Percentiles rank a stretch among this genome's conserved stretches.
Evolutionary conservation across 2,113 vertebrate species (phyloP).

Genomic region (Tragulus kanchil): DNA sequence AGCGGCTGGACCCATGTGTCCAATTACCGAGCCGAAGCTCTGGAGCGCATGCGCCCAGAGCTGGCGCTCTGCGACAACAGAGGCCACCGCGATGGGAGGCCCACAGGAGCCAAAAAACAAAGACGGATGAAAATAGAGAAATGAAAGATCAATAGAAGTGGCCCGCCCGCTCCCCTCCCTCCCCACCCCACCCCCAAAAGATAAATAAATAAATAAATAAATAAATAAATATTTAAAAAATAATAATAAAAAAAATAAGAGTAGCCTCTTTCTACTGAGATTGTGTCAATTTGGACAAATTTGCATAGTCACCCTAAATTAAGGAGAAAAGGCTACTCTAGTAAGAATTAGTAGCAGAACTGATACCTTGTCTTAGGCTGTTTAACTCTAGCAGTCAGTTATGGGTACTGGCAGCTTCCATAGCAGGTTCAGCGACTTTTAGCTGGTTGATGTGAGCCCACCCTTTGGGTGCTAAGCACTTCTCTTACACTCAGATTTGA

Average conservation of each 20-base stretch:
- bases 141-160: too few species aligned
- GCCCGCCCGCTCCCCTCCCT: too few species aligned
- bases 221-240: too few species aligned
- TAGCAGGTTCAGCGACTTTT: background rate
- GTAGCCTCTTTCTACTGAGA: background rate
- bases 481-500: background rate
- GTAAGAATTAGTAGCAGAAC: background rate
- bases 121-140: too few species aligned
- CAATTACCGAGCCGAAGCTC: too few species aligned
- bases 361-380: background rate
- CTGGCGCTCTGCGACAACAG: too few species aligned
- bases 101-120: too few species aligned
- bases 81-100: too few species aligned
- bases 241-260: background rate
- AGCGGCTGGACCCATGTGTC: too few species aligned
- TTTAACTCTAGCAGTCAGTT: background rate
- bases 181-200: too few species aligned
- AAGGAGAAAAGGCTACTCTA: background rate
- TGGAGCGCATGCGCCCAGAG: too few species aligned
- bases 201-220: too few species aligned
- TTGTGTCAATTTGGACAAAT: background rate
- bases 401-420: background rate
- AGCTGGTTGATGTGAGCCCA: constrained; percentile 22
- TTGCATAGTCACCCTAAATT: background rate
- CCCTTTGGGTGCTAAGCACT: background rate